A percentile compares a stretch with the other conserved stretches of the same genome.
Evolutionary conservation across 2,888 invertebrate species (phyloP).

Genomic region (Crepidodera aurea): DNA sequence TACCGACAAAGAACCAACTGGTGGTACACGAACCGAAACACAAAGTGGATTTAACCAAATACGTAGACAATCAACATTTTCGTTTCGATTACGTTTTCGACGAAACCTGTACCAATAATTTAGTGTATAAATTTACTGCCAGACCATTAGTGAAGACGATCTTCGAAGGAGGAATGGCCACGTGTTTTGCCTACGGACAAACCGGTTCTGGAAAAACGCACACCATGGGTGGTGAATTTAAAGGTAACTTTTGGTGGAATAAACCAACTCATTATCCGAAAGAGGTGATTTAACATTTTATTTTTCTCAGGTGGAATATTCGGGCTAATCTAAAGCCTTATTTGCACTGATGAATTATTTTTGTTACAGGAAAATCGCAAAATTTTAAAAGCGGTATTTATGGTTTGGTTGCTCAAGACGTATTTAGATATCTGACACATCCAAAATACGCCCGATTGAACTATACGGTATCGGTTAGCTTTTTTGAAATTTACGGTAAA

Average conservation of each 20-base stretch:
- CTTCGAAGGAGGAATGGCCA: conserved; percentile 99
- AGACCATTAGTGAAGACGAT: conserved; percentile 96
- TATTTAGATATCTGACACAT: conserved; percentile 71
- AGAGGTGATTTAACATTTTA: neutral
- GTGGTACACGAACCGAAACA: conserved; percentile 89
- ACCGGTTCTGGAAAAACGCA: conserved; percentile 97
- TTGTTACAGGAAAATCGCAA: conserved; percentile 47
- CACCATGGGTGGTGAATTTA: conserved; percentile 99
- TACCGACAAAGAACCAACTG: conserved; percentile 86
- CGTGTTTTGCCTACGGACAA: conserved; percentile 99
- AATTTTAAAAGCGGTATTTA: conserved; percentile 98
- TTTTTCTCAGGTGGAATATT: neutral
- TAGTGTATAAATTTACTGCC: conserved; percentile 99
- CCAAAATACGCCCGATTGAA: conserved; percentile 84
- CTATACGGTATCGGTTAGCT: conserved; percentile 90
- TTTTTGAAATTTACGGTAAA: conserved; percentile 99
- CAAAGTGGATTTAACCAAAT: conserved; percentile 98
- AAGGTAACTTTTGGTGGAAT: too few relatives aligned
- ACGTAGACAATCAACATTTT: conserved; percentile 96
- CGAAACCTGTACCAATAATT: conserved; percentile 91
- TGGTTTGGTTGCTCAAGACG: conserved; percentile 95
- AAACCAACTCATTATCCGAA: too few relatives aligned
- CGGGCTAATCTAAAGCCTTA: neutral
- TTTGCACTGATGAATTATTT: too few relatives aligned
- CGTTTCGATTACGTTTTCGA: conserved; percentile 99